phyloP scores from a whole-genome alignment of 2,797 vertebrate species.

The Cyclura pinguis region DNA sequence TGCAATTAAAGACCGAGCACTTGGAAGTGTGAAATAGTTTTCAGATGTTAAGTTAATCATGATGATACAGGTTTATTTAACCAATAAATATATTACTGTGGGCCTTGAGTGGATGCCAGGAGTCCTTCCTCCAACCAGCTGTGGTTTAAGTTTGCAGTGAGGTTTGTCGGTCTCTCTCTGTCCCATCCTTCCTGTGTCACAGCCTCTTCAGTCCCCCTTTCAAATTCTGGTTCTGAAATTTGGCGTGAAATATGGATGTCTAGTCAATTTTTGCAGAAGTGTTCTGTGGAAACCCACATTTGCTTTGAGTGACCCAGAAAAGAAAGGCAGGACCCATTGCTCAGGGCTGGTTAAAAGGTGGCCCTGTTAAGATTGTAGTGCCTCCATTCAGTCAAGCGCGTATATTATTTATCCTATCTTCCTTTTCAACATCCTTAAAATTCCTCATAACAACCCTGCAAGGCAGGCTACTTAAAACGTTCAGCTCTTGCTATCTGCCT shows the following conservation, averaged over 20 bases:
- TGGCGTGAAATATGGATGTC: accelerated
- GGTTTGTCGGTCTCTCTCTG: no score
- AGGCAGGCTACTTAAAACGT: background rate
- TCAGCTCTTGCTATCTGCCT: background rate
- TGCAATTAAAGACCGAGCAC: constrained; percentile 22
- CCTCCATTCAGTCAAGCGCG: no score
- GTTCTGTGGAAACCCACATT: background rate
- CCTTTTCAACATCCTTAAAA: background rate
- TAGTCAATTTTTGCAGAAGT: background rate
- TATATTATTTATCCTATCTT: no score
- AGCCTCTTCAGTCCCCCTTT: background rate
- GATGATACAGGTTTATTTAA: constrained; percentile 38
- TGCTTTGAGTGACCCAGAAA: background rate
- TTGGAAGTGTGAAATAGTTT: constrained; percentile 25
- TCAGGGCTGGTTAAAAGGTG: background rate
- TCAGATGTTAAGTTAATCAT: constrained; percentile 38
- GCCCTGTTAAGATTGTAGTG: background rate
- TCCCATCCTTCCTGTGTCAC: background rate
- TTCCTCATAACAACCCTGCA: no score
- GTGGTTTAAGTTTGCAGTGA: background rate
- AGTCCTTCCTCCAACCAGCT: no score
- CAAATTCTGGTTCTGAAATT: background rate
- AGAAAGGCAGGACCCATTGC: background rate
- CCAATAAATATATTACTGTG: constrained; percentile 16
- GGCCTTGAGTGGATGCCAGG: accelerated